phyloP scores from a whole-genome alignment of 2,113 vertebrate genomes.

The Camelus dromedarius region DNA sequence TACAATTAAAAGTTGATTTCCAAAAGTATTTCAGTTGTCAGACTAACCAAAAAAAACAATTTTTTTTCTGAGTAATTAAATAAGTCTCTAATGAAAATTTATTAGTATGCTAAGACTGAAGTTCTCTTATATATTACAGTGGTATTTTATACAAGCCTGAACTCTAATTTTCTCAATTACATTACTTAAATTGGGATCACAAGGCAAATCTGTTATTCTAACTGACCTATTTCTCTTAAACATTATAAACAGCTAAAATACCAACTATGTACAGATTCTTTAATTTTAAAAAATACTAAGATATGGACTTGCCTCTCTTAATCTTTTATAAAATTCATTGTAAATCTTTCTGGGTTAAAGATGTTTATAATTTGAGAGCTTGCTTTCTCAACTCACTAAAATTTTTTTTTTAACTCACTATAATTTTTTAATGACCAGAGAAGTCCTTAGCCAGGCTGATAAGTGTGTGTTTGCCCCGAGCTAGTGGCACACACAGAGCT shows the following conservation, averaged over 20 bases:
- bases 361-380: not conserved
- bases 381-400: not conserved
- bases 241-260: slow-evolving; percentile 7
- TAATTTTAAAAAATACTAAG: not conserved
- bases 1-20: not conserved
- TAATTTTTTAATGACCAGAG: not conserved
- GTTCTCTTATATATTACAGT: not conserved
- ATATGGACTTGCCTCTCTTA: not conserved
- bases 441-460: not conserved
- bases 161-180: slow-evolving; percentile 1
- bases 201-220: not conserved
- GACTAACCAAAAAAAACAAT: not conserved
- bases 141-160: not conserved
- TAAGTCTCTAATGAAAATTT: not conserved
- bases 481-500: not conserved
- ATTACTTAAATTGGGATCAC: slow-evolving; percentile 44
- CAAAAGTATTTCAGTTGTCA: not conserved
- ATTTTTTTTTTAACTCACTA: not conserved
- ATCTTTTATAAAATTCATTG: slow-evolving; percentile 29
- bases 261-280: not conserved
- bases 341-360: not conserved
- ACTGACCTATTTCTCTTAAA: not conserved
- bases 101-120: not conserved
- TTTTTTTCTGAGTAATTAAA: not conserved
- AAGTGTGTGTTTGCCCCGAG: not conserved